Evolutionary conservation across 2,888 invertebrate species (phyloP), one percentile per base, ranked within the genome.

Genomic region (Dicyrtoma fusca): DNA sequence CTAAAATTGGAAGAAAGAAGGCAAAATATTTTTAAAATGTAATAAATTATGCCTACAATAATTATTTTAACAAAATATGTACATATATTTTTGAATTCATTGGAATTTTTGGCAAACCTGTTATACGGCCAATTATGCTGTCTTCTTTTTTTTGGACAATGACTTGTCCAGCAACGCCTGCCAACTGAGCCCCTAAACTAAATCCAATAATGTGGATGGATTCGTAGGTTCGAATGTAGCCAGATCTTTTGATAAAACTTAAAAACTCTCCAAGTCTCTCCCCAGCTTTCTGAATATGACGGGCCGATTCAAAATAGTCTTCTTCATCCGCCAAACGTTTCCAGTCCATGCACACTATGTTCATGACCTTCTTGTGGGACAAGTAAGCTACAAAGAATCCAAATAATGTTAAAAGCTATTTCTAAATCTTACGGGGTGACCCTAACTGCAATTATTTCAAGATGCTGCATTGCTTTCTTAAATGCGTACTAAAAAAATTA

Each of bases 311-410:
- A 44, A 75, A 73, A 47, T 79, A 80, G 34, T 76, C 62, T 0
- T 64, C 70, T 42, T 80, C 76, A 10, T 61, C 47, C 6, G 80
- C 78, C 1, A 78, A 64, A 51, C 62, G 65, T 11, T 65, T 45
- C 80, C 80, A 80, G 44, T 79, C 78, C 6, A 80, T 76, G 25
- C 76, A 76, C 21, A 80, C 73, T 0, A 80, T 57, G 21, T 80
- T 80, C 44, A n/a, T 4, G 1, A 34, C 19, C 34, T 64, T 64
- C 11, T 19, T 44, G 6, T 42, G 6, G 11, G 71, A 10, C 21
- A 71, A 17, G 64, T 71, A 71, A 5, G 64, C 71, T 71, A 11
- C 11, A 17, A 34, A 59, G n/a, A 25, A 23, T 3, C 10, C 14
- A 23, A 13, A 25, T 57, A 44, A 49, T 14, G 49, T 49, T 13